phyloP scores from a whole-genome alignment of 2,888 invertebrate genomes.

The Yponomeuta malinellus region DNA sequence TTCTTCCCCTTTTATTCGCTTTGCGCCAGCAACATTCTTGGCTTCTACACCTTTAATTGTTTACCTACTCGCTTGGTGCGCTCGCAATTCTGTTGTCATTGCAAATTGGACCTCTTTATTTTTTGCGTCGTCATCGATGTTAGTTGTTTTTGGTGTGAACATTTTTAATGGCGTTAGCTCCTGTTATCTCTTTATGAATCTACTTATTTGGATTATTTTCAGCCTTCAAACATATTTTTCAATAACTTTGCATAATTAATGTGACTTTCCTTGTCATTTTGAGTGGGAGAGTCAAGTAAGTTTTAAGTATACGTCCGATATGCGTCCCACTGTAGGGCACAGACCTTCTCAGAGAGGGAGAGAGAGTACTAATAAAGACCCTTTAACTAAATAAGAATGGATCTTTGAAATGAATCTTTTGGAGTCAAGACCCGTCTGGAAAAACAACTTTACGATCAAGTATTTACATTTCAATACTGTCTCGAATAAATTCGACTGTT shows the following conservation, averaged over 20 bases:
- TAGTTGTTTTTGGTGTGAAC: neutral
- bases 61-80: constrained; percentile 10
- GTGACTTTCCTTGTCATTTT: neutral
- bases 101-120: neutral
- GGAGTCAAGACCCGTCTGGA: constrained; percentile 23
- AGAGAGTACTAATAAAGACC: too few species aligned
- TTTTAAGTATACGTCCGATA: neutral
- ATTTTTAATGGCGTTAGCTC: neutral
- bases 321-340: too few species aligned
- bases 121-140: neutral
- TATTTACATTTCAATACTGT: constrained; percentile 54
- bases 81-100: constrained; percentile 2
- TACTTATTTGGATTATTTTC: neutral
- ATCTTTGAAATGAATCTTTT: neutral
- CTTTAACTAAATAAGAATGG: too few species aligned
- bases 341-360: too few species aligned
- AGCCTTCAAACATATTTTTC: neutral
- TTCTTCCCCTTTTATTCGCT: constrained; percentile 20
- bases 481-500: constrained; percentile 41
- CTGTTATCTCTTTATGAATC: neutral
- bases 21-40: constrained; percentile 19
- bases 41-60: constrained; percentile 22
- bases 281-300: neutral
- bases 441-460: constrained; percentile 39
- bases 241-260: neutral